These are phyloP conservation scores for Lasioglossum zephyrum DNA, from an alignment of 2,888 invertebrate genomes.

Conservation along the genomic window DNA sequence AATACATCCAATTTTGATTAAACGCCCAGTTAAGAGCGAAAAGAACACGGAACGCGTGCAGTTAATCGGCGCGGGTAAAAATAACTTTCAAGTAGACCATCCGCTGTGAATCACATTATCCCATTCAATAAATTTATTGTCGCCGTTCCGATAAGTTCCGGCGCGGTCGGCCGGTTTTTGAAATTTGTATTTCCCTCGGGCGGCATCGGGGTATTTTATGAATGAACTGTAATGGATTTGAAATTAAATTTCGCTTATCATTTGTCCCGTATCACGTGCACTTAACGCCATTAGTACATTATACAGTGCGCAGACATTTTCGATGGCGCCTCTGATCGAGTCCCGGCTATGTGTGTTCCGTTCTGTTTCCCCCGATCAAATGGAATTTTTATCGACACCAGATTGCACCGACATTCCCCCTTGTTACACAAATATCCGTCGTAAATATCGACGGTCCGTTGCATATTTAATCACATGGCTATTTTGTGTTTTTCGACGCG, in stretches of 20 bases:
- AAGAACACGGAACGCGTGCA: background rate
- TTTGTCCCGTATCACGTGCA: slow-evolving; percentile 6
- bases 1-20: background rate
- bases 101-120: slow-evolving; percentile 5
- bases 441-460: background rate
- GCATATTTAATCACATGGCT: background rate
- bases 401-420: background rate
- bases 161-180: slow-evolving; percentile 7
- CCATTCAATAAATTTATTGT: slow-evolving; percentile 3
- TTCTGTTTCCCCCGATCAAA: slow-evolving; percentile 4
- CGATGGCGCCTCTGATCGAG: background rate
- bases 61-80: background rate
- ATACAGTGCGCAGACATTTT: background rate
- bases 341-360: background rate
- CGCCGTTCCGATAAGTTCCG: background rate
- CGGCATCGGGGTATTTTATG: background rate
- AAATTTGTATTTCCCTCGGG: slow-evolving; percentile 2
- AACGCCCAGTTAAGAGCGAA: no score
- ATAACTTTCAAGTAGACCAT: background rate
- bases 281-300: slow-evolving; percentile 14
- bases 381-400: slow-evolving; percentile 12
- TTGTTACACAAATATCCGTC: background rate
- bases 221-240: slow-evolving; percentile 14
- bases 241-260: slow-evolving; percentile 16
- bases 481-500: background rate